phyloP scores from a whole-genome alignment of 2,797 vertebrate genomes.

The Chelon auratus region DNA sequence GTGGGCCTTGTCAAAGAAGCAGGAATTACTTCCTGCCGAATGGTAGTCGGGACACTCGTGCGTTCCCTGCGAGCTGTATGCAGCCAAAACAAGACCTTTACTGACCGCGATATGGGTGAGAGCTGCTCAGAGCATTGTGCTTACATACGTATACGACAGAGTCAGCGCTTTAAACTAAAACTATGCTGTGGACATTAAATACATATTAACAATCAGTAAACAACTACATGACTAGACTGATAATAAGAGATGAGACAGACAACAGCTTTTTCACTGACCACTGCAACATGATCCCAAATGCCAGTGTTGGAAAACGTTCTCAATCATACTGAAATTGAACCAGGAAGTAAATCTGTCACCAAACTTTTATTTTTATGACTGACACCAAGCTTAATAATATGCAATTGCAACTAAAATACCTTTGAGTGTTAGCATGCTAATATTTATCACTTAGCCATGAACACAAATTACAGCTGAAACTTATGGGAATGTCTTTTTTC shows the following conservation, averaged over 20 bases:
- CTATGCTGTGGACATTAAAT: constrained; percentile 16
- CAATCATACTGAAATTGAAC: no score
- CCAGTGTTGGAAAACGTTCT: no score
- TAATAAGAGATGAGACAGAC: no score
- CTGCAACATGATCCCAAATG: neutral
- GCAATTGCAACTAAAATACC: no score
- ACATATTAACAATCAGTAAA: constrained; percentile 6
- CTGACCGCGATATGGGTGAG: constrained; percentile 2
- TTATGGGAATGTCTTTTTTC: neutral
- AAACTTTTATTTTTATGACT: no score
- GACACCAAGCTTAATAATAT: no score
- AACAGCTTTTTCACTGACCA: neutral
- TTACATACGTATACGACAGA: neutral
- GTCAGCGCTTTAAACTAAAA: neutral
- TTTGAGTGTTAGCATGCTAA: no score
- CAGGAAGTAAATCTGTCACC: no score
- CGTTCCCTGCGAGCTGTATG: constrained; percentile 64
- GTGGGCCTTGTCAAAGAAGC: constrained; percentile 89
- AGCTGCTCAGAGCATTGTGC: neutral
- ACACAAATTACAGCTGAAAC: neutral
- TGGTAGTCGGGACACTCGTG: constrained; percentile 92
- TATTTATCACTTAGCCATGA: no score
- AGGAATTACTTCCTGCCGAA: constrained; percentile 88
- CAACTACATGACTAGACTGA: neutral
- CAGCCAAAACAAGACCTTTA: constrained; percentile 43